Percentiles rank a stretch among this genome's conserved stretches.
Evolutionary conservation across 2,797 vertebrate genomes (phyloP).

Genomic region (Melopsittacus undulatus): DNA sequence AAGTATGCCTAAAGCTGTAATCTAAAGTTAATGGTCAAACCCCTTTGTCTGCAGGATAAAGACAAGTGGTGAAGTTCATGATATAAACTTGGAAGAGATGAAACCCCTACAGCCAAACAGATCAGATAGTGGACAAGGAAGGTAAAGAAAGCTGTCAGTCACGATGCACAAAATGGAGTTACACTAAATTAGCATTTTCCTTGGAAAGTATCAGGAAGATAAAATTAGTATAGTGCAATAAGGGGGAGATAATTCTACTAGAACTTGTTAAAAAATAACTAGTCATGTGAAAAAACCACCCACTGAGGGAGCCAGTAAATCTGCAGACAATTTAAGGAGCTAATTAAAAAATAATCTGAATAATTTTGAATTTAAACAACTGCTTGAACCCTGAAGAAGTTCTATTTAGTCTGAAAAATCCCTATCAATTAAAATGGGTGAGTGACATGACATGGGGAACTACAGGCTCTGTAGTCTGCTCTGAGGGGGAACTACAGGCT

Average conservation of each 20-base stretch:
- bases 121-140: neutral
- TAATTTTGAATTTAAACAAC: neutral
- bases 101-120: neutral
- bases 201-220: neutral
- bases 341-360: neutral
- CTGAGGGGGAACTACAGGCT: neutral
- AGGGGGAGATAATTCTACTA: neutral
- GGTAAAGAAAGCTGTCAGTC: neutral
- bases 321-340: neutral
- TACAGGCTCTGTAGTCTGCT: accelerated
- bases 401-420: neutral
- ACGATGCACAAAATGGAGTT: neutral
- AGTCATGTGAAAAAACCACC: accelerated
- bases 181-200: neutral
- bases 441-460: neutral
- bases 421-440: neutral
- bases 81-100: neutral
- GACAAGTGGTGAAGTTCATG: neutral
- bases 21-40: neutral
- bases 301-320: neutral
- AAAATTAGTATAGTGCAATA: neutral
- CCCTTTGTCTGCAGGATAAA: neutral
- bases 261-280: neutral
- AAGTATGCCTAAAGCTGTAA: neutral
- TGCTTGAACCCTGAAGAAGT: neutral